Evolutionary conservation across 2,797 vertebrate species (phyloP).

Genomic region (Coregonus sp.): DNA sequence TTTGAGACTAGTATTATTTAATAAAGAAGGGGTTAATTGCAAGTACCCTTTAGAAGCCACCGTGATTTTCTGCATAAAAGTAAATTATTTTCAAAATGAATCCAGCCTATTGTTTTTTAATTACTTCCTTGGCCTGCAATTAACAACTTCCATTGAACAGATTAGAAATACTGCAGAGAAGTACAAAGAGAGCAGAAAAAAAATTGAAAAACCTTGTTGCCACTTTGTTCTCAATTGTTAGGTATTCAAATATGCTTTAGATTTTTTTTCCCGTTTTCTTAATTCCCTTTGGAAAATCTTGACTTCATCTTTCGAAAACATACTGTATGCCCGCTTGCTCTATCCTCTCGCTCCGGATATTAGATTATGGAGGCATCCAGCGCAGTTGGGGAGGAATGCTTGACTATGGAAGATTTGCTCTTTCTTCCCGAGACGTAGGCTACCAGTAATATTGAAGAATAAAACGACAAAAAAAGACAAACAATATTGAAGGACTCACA

Average conservation of each 20-base stretch:
- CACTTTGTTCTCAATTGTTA: conserved; percentile 50
- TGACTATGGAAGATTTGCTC: conserved; percentile 78
- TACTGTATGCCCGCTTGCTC: conserved; percentile 49
- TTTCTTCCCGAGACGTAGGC: conserved; percentile 79
- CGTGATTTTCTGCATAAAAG: background rate
- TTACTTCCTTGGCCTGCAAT: conserved; percentile 33
- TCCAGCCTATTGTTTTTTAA: conserved; percentile 21
- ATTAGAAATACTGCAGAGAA: conserved; percentile 41
- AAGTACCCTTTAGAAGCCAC: conserved; percentile 28
- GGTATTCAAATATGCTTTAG: conserved; percentile 45
- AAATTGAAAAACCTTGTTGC: conserved; percentile 36
- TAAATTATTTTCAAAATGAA: conserved; percentile 18
- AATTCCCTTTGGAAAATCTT: conserved; percentile 58
- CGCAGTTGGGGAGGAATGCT: conserved; percentile 70
- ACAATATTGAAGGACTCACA: conserved; percentile 77
- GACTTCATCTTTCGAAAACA: conserved; percentile 63
- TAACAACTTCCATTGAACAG: conserved; percentile 44
- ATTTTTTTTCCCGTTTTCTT: conserved; percentile 30
- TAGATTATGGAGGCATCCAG: conserved; percentile 74
- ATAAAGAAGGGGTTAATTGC: conserved; percentile 38
- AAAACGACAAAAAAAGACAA: conserved; percentile 80
- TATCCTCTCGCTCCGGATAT: conserved; percentile 64
- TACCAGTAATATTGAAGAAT: conserved; percentile 74
- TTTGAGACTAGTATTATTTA: conserved; percentile 30
- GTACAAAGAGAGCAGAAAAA: conserved; percentile 36